These are phyloP conservation scores for Sorex maritimensis DNA, from an alignment of 2,797 vertebrate species.

Conservation along the genomic window DNA sequence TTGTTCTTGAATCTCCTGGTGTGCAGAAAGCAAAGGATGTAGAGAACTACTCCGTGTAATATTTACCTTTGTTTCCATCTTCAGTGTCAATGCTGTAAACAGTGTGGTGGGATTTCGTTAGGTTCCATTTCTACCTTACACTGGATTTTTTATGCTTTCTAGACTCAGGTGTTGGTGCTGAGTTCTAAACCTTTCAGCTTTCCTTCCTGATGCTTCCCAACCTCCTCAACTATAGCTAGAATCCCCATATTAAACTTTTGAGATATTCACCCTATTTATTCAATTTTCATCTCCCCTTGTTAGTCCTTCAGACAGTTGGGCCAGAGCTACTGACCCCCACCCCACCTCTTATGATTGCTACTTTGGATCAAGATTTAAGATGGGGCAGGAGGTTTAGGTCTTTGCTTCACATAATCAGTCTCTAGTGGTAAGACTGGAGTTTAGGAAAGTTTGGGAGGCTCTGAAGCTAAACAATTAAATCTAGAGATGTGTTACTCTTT, in stretches of 20 bases:
- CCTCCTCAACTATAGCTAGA: slow-evolving; percentile 91
- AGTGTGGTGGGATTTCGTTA: no score
- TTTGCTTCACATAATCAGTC: slow-evolving; percentile 87
- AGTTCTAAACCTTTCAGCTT: slow-evolving; percentile 93
- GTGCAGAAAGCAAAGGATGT: no score
- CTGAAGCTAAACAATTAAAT: slow-evolving; percentile 92
- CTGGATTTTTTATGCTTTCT: slow-evolving; percentile 94
- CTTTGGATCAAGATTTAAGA: slow-evolving; percentile 87
- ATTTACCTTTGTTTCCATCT: no score
- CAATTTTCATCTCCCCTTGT: slow-evolving; percentile 91
- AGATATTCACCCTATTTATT: slow-evolving; percentile 90
- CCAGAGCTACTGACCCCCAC: neutral
- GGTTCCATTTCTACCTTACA: slow-evolving; percentile 40
- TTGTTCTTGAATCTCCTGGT: no score
- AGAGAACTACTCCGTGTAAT: no score
- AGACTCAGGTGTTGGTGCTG: slow-evolving; percentile 94
- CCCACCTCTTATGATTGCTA: slow-evolving; percentile 49
- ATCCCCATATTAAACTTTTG: slow-evolving; percentile 90
- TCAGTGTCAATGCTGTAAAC: no score
- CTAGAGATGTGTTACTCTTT: slow-evolving; percentile 94
- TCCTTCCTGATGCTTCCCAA: slow-evolving; percentile 93
- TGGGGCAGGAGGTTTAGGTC: slow-evolving; percentile 89
- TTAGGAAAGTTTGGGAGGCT: slow-evolving; percentile 91
- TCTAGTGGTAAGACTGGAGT: slow-evolving; percentile 71
- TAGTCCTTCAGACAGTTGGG: slow-evolving; percentile 71